These are phyloP conservation scores for Apodemia mormo DNA, from an alignment of 2,888 invertebrate genomes.

Conservation along the genomic window DNA sequence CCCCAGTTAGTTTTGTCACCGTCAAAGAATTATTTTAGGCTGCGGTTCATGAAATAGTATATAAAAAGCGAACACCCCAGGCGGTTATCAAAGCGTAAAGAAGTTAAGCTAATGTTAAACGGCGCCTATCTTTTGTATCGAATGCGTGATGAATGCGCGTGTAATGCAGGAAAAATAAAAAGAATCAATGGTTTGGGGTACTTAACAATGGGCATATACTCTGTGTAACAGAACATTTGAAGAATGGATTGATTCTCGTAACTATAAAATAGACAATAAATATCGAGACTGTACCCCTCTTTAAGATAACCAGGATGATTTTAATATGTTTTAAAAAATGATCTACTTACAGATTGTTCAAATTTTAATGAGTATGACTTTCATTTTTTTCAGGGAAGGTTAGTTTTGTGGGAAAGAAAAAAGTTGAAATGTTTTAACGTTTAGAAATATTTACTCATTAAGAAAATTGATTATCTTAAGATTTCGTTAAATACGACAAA, in stretches of 20 bases:
- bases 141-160: slow-evolving; percentile 73
- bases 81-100: slow-evolving; percentile 77
- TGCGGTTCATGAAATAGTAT: slow-evolving; percentile 45
- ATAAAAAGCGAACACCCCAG: slow-evolving; percentile 56
- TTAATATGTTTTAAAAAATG: not conserved
- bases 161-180: slow-evolving; percentile 66
- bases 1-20: slow-evolving; percentile 51
- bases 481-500: too few species aligned
- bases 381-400: too few species aligned
- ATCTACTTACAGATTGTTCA: too few species aligned
- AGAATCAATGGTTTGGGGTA: slow-evolving; percentile 55
- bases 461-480: too few species aligned
- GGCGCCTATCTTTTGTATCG: slow-evolving; percentile 78
- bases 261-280: slow-evolving; percentile 51
- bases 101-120: slow-evolving; percentile 80
- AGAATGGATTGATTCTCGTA: slow-evolving; percentile 53
- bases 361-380: too few species aligned
- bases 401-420: too few species aligned
- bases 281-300: slow-evolving; percentile 55
- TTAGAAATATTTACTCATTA: too few species aligned
- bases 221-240: slow-evolving; percentile 53
- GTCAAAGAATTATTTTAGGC: slow-evolving; percentile 57
- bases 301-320: not conserved
- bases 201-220: slow-evolving; percentile 56
- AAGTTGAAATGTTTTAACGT: too few species aligned